Conservation (phyloP, 53 echinoderm and acorn worm genomes). For the Paracentrotus lividus region DNA sequence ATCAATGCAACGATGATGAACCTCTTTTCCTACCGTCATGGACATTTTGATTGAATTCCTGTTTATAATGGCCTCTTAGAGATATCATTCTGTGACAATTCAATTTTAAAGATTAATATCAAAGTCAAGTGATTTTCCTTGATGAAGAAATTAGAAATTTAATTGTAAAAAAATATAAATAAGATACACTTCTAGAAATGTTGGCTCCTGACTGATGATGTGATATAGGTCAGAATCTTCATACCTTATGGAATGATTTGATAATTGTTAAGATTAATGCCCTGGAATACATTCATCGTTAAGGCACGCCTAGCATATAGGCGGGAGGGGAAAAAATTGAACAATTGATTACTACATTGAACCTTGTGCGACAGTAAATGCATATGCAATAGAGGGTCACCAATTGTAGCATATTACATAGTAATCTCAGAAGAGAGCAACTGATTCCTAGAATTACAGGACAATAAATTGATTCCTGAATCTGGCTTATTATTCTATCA, state of each 20-base stretch:
- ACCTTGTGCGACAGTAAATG: neutral
- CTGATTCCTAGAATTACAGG: no score
- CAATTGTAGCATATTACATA: no score
- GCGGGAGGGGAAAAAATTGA: neutral
- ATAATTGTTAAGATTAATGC: neutral
- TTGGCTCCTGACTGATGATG: neutral
- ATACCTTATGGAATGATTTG: no score
- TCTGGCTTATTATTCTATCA: no score
- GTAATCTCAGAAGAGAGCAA: no score
- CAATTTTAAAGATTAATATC: neutral
- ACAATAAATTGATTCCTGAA: no score
- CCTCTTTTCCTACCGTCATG: neutral
- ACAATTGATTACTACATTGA: no score
- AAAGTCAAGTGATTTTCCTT: neutral
- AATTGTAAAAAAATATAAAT: neutral
- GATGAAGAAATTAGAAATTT: neutral
- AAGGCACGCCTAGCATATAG: neutral
- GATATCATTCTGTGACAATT: neutral
- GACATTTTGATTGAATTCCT: slow-evolving; percentile 19
- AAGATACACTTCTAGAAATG: neutral
- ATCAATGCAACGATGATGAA: slow-evolving; percentile 13
- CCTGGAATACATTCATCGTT: neutral
- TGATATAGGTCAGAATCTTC: no score
- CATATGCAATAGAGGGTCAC: no score
- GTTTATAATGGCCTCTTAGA: neutral